Conservation (phyloP, 2,888 invertebrate genomes). For the Patella caerulea region DNA sequence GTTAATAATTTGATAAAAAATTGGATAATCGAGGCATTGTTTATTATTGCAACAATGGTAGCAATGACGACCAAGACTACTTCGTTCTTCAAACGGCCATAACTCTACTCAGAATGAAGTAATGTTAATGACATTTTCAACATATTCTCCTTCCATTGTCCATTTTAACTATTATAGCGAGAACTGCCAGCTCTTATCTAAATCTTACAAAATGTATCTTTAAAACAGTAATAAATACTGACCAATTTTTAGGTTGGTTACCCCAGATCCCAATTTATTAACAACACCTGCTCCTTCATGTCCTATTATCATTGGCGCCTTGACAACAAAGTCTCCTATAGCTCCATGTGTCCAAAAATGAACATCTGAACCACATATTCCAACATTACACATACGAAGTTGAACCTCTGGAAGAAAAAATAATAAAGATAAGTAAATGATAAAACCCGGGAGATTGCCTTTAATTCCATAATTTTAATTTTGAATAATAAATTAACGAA, state of each 20-base stretch:
- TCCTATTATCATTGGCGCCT: conserved; percentile 92
- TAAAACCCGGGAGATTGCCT: neutral
- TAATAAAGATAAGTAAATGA: neutral
- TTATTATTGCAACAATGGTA: too few species aligned
- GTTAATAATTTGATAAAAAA: too few species aligned
- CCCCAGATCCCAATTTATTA: conserved; percentile 78
- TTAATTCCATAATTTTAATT: neutral
- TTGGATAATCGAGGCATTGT: too few species aligned
- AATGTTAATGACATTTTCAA: too few species aligned
- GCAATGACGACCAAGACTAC: too few species aligned
- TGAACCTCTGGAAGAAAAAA: conserved; percentile 81
- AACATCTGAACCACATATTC: conserved; percentile 95
- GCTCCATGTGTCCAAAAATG: conserved; percentile 89
- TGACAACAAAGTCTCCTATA: conserved; percentile 89
- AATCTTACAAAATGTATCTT: too few species aligned
- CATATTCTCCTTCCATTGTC: too few species aligned
- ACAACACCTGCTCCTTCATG: conserved; percentile 84
- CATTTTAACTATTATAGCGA: too few species aligned
- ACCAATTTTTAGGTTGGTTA: conserved; percentile 76
- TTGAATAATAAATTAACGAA: neutral
- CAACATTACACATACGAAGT: conserved; percentile 89
- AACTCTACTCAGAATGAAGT: too few species aligned
- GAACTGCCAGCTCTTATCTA: too few species aligned
- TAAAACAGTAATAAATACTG: conserved; percentile 38
- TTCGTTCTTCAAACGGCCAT: too few species aligned